Conservation (phyloP, 2,888 invertebrate species). For the Volucella bombylans region DNA sequence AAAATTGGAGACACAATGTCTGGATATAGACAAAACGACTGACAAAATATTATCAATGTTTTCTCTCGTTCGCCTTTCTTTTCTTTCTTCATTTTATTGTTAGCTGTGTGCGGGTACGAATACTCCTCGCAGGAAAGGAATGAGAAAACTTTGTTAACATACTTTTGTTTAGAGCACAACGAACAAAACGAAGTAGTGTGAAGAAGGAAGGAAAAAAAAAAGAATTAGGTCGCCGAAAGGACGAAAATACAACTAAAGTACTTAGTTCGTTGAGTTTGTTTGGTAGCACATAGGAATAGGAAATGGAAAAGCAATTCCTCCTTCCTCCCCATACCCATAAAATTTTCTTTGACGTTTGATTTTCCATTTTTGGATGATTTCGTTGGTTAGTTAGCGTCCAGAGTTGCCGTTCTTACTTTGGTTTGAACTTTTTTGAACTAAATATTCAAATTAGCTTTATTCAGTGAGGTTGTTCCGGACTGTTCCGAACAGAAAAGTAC, state of each 20-base stretch:
- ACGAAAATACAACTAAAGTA: constrained; percentile 60
- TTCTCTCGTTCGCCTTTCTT: constrained; percentile 49
- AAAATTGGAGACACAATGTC: constrained; percentile 72
- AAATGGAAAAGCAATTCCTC: not conserved
- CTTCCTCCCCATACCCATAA: constrained; percentile 3
- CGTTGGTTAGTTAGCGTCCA: not conserved
- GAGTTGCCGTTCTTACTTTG: too few species aligned
- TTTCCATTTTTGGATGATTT: constrained; percentile 51
- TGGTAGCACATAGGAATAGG: not conserved
- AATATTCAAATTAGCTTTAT: too few species aligned
- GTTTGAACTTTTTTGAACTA: too few species aligned
- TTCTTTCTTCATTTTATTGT: constrained; percentile 27
- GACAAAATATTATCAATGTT: constrained; percentile 71
- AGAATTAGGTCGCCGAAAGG: constrained; percentile 70
- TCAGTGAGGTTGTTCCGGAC: too few species aligned
- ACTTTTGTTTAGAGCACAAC: constrained; percentile 26
- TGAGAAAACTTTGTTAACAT: constrained; percentile 58
- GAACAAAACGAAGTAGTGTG: constrained; percentile 1
- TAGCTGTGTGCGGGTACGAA: constrained; percentile 6
- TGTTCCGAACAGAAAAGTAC: too few species aligned
- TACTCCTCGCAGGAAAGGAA: constrained; percentile 22
- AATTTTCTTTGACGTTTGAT: constrained; percentile 31
- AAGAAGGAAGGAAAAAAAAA: not conserved
- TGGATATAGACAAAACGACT: constrained; percentile 70
- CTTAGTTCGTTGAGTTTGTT: constrained; percentile 61